Percentiles rank a stretch among this genome's conserved stretches.
Conservation (phyloP, 2,888 invertebrate species). For the Carterocephalus palaemon region DNA sequence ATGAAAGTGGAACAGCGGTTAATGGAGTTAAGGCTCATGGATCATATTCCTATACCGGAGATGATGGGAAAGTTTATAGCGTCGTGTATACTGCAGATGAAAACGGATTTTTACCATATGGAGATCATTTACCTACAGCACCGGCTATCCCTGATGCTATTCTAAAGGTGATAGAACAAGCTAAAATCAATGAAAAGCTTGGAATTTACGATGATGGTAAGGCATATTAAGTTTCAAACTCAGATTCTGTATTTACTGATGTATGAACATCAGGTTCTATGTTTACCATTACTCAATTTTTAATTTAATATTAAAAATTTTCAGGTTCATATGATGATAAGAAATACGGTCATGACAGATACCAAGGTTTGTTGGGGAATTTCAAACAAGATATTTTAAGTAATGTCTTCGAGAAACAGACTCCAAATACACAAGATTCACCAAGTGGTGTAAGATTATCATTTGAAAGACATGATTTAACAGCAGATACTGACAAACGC, state of each 20-base stretch:
- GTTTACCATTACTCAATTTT: too few relatives aligned
- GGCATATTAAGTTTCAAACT: constrained; percentile 26
- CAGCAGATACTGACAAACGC: too few relatives aligned
- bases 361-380: constrained; percentile 34
- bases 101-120: constrained; percentile 59
- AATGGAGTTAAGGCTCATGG: constrained; percentile 60
- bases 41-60: constrained; percentile 60
- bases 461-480: too few relatives aligned
- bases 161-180: constrained; percentile 56
- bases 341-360: constrained; percentile 59
- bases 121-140: constrained; percentile 65
- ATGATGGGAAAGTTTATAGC: constrained; percentile 61
- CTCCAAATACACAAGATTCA: not conserved
- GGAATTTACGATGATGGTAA: constrained; percentile 62
- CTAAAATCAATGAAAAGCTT: constrained; percentile 45
- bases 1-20: constrained; percentile 55
- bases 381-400: too few relatives aligned
- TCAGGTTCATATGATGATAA: constrained; percentile 59
- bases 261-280: not conserved
- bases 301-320: not conserved
- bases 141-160: constrained; percentile 65
- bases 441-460: too few relatives aligned
- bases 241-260: constrained; percentile 3
- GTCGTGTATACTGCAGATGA: constrained; percentile 63
- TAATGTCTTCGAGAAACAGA: too few relatives aligned